Evolutionary conservation across 2,888 invertebrate genomes (phyloP), one percentile per base, ranked within the genome.

Genomic region (Sepiola atlantica): DNA sequence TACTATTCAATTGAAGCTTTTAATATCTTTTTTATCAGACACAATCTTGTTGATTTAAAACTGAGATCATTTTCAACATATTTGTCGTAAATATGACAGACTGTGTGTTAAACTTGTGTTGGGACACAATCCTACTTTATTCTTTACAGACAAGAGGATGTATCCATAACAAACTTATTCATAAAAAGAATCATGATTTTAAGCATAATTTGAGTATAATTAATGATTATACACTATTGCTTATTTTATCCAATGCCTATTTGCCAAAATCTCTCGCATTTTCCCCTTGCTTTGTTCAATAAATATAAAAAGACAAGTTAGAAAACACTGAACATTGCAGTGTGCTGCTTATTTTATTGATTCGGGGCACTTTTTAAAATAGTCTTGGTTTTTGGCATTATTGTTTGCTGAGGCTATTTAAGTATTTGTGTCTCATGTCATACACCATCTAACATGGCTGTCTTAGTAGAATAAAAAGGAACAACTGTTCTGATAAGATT

Each of bases 1-100:
- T 77, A 77, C 61, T 77, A 77, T 77, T 77, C 77, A 77, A n/a
- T 77, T 61, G 61, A 77, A 77, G n/a, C n/a, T 28, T n/a, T 77
- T 77, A 28, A 77, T 3, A 8, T 28, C 10, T 77, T 77, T 77
- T 0, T 77, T 77, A 77, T 77, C 28, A 28, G 61, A n/a, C 1
- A 8, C 28, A 28, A 77, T n/a, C 28, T 21, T 21, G 20, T 77
- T 28, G 77, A 77, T 12, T 77, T 10, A n/a, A n/a, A 77, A 77
- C 28, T 28, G 28, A 77, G n/a, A n/a, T 18, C n/a, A 77, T 77
- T 28, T 77, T 77, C 28, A n/a, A 77, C n/a, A n/a, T n/a, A 77
- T 61, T 28, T 61, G 28, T 61, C 61, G 28, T 6, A 61, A 12
- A 28, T 28, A 61, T 61, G 61, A 61, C 57, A 61, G 20, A 61